Percentiles rank a stretch among this genome's conserved stretches.
phyloP scores from a whole-genome alignment of 1,140 invertebrate species.

The Drosophila willistoni region DNA sequence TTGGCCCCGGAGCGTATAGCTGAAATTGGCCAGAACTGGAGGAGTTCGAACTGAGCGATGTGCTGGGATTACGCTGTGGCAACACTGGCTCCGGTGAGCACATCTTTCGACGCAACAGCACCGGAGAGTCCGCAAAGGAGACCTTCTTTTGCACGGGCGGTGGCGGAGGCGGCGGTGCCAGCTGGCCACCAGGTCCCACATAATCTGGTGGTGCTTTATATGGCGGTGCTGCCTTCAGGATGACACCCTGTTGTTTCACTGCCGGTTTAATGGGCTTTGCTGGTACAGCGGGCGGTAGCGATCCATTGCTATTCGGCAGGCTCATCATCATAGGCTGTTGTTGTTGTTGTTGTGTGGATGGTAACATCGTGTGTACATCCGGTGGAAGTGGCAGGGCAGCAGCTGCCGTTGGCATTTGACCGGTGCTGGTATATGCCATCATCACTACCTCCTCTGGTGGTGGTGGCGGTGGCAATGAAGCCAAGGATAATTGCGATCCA shows the following conservation, averaged over 20 bases:
- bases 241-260: slow-evolving; percentile 59
- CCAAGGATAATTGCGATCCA: slow-evolving; percentile 87
- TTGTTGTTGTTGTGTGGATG: neutral
- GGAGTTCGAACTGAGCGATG: slow-evolving; percentile 50
- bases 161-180: slow-evolving; percentile 47
- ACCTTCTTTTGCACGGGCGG: slow-evolving; percentile 74
- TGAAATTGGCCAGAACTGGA: slow-evolving; percentile 41
- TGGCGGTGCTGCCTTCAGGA: slow-evolving; percentile 72
- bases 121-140: slow-evolving; percentile 81
- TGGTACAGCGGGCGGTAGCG: slow-evolving; percentile 71
- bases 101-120: slow-evolving; percentile 80
- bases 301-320: slow-evolving; percentile 58
- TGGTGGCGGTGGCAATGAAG: slow-evolving; percentile 88
- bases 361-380: neutral
- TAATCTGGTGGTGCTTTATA: slow-evolving; percentile 83
- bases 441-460: slow-evolving; percentile 84
- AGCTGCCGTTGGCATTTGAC: slow-evolving; percentile 6
- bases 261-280: slow-evolving; percentile 79
- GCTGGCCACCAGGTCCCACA: slow-evolving; percentile 53
- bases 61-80: slow-evolving; percentile 58
- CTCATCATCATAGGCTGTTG: slow-evolving; percentile 11
- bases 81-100: slow-evolving; percentile 75
- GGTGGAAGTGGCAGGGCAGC: neutral
- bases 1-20: slow-evolving; percentile 83
- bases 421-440: slow-evolving; percentile 40